Conservation (phyloP, 2,113 vertebrate species). For the Xyrauchen texanus region DNA sequence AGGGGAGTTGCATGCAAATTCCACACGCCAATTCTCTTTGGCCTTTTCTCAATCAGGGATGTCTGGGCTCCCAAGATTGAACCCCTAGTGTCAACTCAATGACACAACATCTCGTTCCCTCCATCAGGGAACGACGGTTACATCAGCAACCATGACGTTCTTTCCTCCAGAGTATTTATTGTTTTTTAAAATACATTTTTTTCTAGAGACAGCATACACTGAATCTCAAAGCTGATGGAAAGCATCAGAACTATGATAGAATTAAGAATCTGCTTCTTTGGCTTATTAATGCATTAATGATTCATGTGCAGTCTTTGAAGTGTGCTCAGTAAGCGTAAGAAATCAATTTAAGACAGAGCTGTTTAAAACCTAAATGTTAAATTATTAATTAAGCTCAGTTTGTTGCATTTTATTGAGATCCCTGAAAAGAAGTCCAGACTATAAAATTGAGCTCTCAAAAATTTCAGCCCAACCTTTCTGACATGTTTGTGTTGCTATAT, state of each 20-base stretch:
- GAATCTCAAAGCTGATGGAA: conserved; percentile 14
- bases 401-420: conserved; percentile 36
- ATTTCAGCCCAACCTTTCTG: conserved; percentile 28
- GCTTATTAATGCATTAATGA: conserved; percentile 45
- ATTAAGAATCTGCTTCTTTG: conserved; percentile 40
- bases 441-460: too few relatives aligned
- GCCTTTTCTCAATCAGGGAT: too few relatives aligned
- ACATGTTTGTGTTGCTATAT: conserved; percentile 27
- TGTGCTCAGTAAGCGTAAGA: conserved; percentile 21
- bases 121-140: too few relatives aligned
- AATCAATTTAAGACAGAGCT: conserved; percentile 41
- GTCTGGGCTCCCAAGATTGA: too few relatives aligned
- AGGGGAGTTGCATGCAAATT: too few relatives aligned
- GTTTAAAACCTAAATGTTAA: conserved; percentile 35
- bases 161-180: too few relatives aligned
- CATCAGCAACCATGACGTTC: too few relatives aligned
- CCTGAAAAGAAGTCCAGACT: not conserved
- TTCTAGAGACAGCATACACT: not conserved
- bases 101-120: too few relatives aligned
- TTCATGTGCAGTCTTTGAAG: conserved; percentile 34
- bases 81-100: too few relatives aligned
- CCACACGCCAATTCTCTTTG: too few relatives aligned
- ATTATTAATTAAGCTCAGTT: conserved; percentile 35
- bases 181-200: too few relatives aligned
- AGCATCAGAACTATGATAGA: conserved; percentile 31